These are phyloP conservation scores for Vanessa cardui DNA, from an alignment of 2,888 invertebrate genomes.

Conservation along the genomic window DNA sequence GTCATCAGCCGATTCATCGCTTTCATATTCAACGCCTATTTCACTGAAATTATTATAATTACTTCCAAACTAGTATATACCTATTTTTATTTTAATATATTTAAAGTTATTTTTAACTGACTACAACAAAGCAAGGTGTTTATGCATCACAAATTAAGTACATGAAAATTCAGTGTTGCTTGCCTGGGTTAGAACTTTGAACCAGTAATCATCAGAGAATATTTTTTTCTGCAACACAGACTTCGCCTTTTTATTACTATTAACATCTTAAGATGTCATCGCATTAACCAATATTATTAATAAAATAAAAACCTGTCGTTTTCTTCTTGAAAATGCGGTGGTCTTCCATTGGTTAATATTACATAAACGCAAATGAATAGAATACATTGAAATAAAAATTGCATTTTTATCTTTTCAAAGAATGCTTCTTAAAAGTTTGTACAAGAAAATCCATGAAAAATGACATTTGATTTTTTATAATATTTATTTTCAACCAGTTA, in stretches of 20 bases:
- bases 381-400: constrained; percentile 41
- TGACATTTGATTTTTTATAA: not conserved
- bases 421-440: not conserved
- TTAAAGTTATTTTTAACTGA: not conserved
- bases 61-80: not conserved
- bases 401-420: constrained; percentile 48
- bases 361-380: constrained; percentile 36
- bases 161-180: too few species aligned
- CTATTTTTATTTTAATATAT: not conserved
- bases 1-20: constrained; percentile 49
- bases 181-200: too few species aligned
- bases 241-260: too few species aligned
- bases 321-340: constrained; percentile 49
- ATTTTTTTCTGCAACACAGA: too few species aligned
- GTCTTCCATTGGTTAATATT: constrained; percentile 46
- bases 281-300: constrained; percentile 10
- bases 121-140: not conserved
- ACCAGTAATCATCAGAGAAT: too few species aligned
- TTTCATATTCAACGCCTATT: constrained; percentile 58
- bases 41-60: constrained; percentile 46
- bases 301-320: constrained; percentile 48
- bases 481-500: not conserved
- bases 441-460: constrained; percentile 10
- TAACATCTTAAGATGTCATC: too few species aligned
- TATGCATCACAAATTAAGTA: too few species aligned